Conservation (phyloP, 2,888 invertebrate species). For the Lathronympha strigana region DNA sequence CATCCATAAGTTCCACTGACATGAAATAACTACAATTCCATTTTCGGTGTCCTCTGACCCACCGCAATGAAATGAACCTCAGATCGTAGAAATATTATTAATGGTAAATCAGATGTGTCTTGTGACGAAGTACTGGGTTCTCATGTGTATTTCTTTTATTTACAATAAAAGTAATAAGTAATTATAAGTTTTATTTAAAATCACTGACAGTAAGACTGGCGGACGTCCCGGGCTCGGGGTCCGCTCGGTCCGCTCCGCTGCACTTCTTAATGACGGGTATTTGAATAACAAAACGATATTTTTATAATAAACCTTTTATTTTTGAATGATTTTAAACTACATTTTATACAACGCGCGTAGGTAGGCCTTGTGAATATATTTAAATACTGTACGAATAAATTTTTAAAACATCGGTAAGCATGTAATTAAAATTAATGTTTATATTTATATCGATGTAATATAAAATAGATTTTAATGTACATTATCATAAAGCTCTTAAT, state of each 20-base stretch:
- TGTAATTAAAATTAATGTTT: conserved; percentile 73
- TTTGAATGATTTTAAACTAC: conserved; percentile 74
- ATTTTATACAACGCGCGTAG: conserved; percentile 66
- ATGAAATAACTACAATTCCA: conserved; percentile 12
- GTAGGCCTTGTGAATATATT: conserved; percentile 70
- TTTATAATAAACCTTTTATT: conserved; percentile 67
- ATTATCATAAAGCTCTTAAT: conserved; percentile 60
- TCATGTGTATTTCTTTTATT: conserved; percentile 70
- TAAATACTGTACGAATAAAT: conserved; percentile 71
- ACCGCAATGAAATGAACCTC: conserved; percentile 3
- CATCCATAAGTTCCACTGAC: neutral
- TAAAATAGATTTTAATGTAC: conserved; percentile 75
- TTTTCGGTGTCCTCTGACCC: conserved; percentile 11
- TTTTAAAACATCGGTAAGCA: conserved; percentile 65
- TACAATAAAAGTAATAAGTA: conserved; percentile 75
- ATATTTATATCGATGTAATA: conserved; percentile 69
- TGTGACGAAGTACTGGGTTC: conserved; percentile 45
- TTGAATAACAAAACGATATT: conserved; percentile 41
- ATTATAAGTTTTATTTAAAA: conserved; percentile 78
- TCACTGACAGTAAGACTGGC: conserved; percentile 56
- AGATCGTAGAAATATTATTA: conserved; percentile 2
- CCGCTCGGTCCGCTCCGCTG: neutral
- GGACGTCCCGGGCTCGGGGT: neutral
- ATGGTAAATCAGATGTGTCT: conserved; percentile 22
- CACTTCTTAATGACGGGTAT: conserved; percentile 32